Base-by-base conservation (phyloP, 2,797 vertebrate species). In the Adelosebastes latens region DNA sequence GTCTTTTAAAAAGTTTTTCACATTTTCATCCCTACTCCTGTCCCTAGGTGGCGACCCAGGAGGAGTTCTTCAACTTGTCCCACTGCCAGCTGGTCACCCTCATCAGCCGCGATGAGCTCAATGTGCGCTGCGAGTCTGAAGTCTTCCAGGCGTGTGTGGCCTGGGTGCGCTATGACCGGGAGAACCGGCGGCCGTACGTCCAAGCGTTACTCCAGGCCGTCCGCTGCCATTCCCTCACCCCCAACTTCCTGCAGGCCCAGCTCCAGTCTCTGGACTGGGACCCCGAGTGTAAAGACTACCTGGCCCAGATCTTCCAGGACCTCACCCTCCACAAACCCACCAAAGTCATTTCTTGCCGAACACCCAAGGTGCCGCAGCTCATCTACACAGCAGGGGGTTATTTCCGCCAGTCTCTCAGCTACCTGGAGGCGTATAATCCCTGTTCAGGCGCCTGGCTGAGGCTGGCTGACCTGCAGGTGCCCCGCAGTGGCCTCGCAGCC, bases 41-140 rank as follows among this genome's bases (percentile, higher is more conserved):
- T 52, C 70, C 56, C 13, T 58, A 98, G 98, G 97, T 98, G 4
- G 97, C 97, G 1, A 98, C 97, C 14, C 98, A 99, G 70, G 98
- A 99, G 81, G 98, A 99, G 66, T 99, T 99, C 92, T 98, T 99
- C 84, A 98, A 97, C 86, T 92, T 99, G 8, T 96, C 97, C 0
- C 98, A 97, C 80, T 99, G 98, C 93, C 98, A 99, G 89, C 95
- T 99, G 85, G 98, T 96, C 76, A 97, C 96, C 0, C 96, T 99
- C 75, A 96, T 99, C 91, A 98, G 97, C 91, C 97, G 97, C 0
- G 98, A 99, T 1, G 98, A 99, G 90, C 96, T 99, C 75, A 99
- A 99, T 7, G 98, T 99, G 55, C 98, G 97, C 85, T 99, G 98
- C 5, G 98, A 99, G 92, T 99, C 98, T 0, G 98, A 99, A 81